Conservation (phyloP, 2,113 vertebrate genomes). For the Gobiocypris rarus region DNA sequence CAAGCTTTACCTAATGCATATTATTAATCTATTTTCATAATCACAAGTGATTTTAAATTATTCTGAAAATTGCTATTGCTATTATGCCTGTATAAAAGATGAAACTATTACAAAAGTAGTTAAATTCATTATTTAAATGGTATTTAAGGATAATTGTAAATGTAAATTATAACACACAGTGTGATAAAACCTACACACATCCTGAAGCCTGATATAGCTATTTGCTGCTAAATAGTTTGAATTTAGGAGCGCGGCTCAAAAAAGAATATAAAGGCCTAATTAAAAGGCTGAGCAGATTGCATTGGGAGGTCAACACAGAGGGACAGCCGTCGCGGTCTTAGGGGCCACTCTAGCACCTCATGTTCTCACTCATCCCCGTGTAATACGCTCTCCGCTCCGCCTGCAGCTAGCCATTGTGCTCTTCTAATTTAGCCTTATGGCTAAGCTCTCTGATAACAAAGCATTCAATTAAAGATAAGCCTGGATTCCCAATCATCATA, state of each 20-base stretch:
- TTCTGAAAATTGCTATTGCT: not conserved
- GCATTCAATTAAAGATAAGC: constrained; percentile 81
- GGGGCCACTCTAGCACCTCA: constrained; percentile 7
- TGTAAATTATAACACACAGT: too few relatives aligned
- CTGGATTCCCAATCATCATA: constrained; percentile 28
- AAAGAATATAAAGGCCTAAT: constrained; percentile 44
- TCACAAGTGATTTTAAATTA: not conserved
- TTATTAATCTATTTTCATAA: not conserved
- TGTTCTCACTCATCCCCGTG: constrained; percentile 33
- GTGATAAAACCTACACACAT: not conserved
- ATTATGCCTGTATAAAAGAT: not conserved
- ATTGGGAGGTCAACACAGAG: constrained; percentile 24
- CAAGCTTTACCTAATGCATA: not conserved
- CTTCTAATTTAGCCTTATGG: constrained; percentile 75
- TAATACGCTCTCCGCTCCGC: constrained; percentile 16
- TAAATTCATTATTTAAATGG: not conserved
- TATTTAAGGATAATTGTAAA: not conserved
- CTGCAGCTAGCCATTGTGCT: constrained; percentile 67
- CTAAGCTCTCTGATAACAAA: constrained; percentile 75
- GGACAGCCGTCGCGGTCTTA: not conserved
- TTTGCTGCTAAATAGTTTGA: not conserved
- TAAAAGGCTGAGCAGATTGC: constrained; percentile 29
- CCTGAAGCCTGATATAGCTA: not conserved
- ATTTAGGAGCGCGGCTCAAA: not conserved
- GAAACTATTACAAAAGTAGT: not conserved